Percentiles rank a stretch among this genome's conserved stretches.
These are phyloP conservation scores for Sebastes iracundus DNA, from an alignment of 2,797 vertebrate genomes.

Conservation along the genomic window DNA sequence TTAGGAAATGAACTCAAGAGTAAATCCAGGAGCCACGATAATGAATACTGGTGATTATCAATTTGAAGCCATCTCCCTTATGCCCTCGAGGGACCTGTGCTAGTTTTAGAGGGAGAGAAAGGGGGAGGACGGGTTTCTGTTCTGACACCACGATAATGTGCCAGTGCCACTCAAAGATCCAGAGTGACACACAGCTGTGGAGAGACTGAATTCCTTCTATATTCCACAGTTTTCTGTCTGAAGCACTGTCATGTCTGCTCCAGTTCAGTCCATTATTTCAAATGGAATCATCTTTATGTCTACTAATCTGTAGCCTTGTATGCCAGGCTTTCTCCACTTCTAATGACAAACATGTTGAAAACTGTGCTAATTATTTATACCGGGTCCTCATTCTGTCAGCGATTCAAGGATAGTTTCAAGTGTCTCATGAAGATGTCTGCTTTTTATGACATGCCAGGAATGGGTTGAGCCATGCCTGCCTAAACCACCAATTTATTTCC, in stretches of 20 bases:
- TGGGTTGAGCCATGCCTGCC: constrained; percentile 58
- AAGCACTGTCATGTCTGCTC: constrained; percentile 72
- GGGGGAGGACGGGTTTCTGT: constrained; percentile 49
- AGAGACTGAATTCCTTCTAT: constrained; percentile 47
- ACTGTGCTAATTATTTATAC: constrained; percentile 76
- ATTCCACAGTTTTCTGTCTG: constrained; percentile 53
- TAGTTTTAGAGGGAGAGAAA: constrained; percentile 69
- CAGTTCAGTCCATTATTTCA: constrained; percentile 71
- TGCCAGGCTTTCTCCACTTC: constrained; percentile 54
- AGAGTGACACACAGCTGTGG: constrained; percentile 70
- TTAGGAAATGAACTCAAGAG: constrained; percentile 85
- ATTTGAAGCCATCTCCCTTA: constrained; percentile 80
- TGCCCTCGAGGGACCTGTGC: constrained; percentile 77
- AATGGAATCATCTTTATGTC: constrained; percentile 71
- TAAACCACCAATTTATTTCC: constrained; percentile 63
- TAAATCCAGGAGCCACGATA: constrained; percentile 81
- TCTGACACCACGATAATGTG: constrained; percentile 68
- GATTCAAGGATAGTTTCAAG: constrained; percentile 69
- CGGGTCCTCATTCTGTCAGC: constrained; percentile 77
- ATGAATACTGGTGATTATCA: constrained; percentile 86
- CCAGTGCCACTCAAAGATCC: constrained; percentile 74
- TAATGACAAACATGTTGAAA: constrained; percentile 74
- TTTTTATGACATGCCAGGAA: constrained; percentile 68
- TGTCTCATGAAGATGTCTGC: constrained; percentile 70
- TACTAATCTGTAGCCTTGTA: constrained; percentile 65